phyloP scores from a whole-genome alignment of 1,140 invertebrate species.

The Ericerus pela region DNA sequence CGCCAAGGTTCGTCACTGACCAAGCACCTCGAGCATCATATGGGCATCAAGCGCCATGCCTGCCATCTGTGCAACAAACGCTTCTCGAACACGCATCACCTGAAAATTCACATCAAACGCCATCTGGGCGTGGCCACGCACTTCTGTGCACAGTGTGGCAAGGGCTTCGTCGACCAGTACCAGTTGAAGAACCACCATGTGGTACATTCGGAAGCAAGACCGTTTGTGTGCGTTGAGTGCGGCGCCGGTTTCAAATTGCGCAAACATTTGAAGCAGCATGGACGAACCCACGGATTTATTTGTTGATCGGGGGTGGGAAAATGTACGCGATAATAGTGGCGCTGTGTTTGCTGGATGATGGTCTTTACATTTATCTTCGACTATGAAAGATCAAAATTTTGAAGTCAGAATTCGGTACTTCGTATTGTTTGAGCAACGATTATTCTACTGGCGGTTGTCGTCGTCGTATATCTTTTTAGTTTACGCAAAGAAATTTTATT shows the following conservation, averaged over 20 bases:
- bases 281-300: slow-evolving; percentile 9
- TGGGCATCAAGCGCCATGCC: slow-evolving; percentile 5
- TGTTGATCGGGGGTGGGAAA: too few species aligned
- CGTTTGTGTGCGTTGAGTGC: slow-evolving; percentile 7
- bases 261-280: slow-evolving; percentile 11
- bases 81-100: background rate
- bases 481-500: too few species aligned
- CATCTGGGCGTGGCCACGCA: slow-evolving; percentile 1
- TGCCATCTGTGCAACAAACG: slow-evolving; percentile 2
- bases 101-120: background rate
- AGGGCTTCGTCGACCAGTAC: slow-evolving; percentile 10
- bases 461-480: too few species aligned
- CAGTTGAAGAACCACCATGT: slow-evolving; percentile 1
- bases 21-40: slow-evolving; percentile 13
- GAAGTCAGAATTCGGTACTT: too few species aligned
- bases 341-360: too few species aligned
- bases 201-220: slow-evolving; percentile 1
- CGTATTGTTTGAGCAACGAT: too few species aligned
- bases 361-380: too few species aligned
- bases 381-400: too few species aligned
- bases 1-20: slow-evolving; percentile 17
- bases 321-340: too few species aligned
- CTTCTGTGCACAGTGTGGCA: slow-evolving; percentile 4
- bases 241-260: slow-evolving; percentile 7
- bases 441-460: too few species aligned